phyloP scores from a whole-genome alignment of 2,113 vertebrate species.

The Pavo muticus region DNA sequence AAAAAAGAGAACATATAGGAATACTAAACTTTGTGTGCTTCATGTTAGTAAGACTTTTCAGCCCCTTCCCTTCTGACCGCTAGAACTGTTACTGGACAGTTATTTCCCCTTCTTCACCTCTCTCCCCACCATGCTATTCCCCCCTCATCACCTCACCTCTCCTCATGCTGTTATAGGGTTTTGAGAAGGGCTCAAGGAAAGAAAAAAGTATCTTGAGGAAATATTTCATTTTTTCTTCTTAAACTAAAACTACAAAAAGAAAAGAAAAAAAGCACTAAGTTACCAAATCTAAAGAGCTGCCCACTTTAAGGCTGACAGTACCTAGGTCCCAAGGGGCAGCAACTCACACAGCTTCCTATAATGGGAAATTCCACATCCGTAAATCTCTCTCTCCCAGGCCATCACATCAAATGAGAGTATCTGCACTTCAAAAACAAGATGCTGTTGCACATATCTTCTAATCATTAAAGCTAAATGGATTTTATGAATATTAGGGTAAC shows the following conservation, averaged over 20 bases:
- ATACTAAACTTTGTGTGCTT: not conserved
- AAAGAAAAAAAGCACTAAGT: not conserved
- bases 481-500: not conserved
- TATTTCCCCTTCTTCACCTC: not conserved
- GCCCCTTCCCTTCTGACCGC: not conserved
- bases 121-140: not conserved
- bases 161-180: not conserved
- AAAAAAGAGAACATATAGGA: not conserved
- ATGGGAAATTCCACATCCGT: not conserved
- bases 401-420: not conserved
- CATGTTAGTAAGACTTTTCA: not conserved
- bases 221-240: not conserved
- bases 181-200: not conserved
- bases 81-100: not conserved
- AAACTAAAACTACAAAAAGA: not conserved
- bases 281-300: not conserved
- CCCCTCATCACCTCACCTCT: not conserved
- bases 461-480: not conserved
- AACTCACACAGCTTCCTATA: not conserved
- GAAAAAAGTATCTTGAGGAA: not conserved
- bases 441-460: not conserved
- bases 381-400: not conserved
- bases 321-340: not conserved
- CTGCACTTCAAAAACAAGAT: not conserved
- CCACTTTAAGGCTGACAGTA: not conserved